These are phyloP conservation scores for Trichomalopsis sarcophagae DNA, from an alignment of 1,140 invertebrate genomes.

Conservation along the genomic window DNA sequence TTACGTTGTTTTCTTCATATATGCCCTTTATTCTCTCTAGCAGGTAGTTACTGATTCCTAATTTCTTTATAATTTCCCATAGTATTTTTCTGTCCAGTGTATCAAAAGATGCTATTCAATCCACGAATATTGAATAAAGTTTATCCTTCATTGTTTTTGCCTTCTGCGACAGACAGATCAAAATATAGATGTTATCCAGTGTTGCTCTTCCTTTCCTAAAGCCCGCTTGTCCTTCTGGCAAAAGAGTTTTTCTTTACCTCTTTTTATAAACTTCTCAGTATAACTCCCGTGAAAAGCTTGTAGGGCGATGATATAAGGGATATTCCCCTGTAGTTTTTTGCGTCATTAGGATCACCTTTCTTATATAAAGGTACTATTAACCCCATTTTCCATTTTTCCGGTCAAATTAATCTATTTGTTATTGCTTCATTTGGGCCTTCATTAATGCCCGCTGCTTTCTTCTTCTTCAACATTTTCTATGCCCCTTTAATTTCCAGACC, in stretches of 20 bases:
- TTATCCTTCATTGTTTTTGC: neutral
- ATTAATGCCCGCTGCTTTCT: slow-evolving; percentile 41
- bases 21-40: neutral
- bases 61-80: slow-evolving; percentile 13
- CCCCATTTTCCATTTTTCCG: slow-evolving; percentile 23
- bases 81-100: neutral
- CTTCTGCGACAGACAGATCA: neutral
- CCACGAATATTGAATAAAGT: slow-evolving; percentile 1
- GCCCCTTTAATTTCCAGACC: neutral
- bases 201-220: neutral
- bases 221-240: too few relatives aligned
- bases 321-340: slow-evolving; percentile 28
- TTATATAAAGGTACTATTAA: slow-evolving; percentile 36
- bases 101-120: neutral
- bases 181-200: neutral
- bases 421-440: slow-evolving; percentile 40
- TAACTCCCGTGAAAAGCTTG: neutral
- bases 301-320: neutral
- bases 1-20: slow-evolving; percentile 10
- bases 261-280: neutral
- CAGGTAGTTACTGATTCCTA: neutral
- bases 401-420: slow-evolving; percentile 4
- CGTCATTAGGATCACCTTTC: slow-evolving; percentile 19
- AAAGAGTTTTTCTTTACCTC: neutral
- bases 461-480: slow-evolving; percentile 23